Evolutionary conservation across 1,140 invertebrate genomes (phyloP), one percentile per base, ranked within the genome.

Genomic region (Lepidurus arcticus): DNA sequence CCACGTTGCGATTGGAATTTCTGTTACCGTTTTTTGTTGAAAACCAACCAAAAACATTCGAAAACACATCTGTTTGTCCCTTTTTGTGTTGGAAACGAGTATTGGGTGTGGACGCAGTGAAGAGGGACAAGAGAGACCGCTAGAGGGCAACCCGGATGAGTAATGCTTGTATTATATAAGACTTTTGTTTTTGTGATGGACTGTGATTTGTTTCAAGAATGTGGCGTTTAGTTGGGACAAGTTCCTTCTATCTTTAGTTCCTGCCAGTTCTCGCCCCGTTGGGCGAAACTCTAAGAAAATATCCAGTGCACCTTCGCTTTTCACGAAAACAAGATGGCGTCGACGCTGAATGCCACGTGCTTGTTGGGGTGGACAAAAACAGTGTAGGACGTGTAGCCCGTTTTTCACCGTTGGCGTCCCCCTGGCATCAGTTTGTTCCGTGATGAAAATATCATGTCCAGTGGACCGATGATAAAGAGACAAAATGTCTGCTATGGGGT

Each of bases 31-130:
- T 65, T 16, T 65, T 65, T 65, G 53, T 65, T 65, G 7, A 65
- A n/a, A 65, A 47, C 6, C 21, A 13, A 16, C 16, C n/a, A n/a
- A 65, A 10, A 65, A 6, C 53, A 21, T 34, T 34, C 34, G 34
- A 34, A 34, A 34, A 3, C 34, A 34, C 1, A 3, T 34, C 2
- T n/a, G 1, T 34, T 34, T 34, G 34, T 1, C 53, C 45, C 13
- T 65, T 65, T 65, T 65, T 65, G 53, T 65, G 53, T 21, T 65
- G n/a, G 21, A 65, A 65, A 21, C 53, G n/a, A 65, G 53, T 65
- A 65, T 65, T 65, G 2, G 21, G 53, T 21, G 16, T 65, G 16
- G 7, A 13, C 7, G 53, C 13, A 65, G 13, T 7, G 53, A 1
- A 65, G 0, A 13, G 9, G 13, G 21, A 65, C 9, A 21, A 65